Base-by-base conservation (phyloP, 2,888 invertebrate species). In the Drosophila paracracens region DNA sequence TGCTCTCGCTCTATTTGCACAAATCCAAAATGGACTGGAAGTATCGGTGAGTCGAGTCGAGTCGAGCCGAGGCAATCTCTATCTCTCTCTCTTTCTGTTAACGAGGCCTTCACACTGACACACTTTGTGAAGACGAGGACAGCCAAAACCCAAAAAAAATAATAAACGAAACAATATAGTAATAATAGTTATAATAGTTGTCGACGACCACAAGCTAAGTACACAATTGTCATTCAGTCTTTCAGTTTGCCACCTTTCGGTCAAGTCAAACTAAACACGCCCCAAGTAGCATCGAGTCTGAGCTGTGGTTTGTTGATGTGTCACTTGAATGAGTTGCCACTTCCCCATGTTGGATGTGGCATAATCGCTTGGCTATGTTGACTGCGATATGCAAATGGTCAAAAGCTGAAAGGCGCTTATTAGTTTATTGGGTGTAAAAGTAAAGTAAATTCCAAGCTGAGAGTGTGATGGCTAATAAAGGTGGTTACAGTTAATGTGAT, bases 1-100 rank as follows among this genome's bases (percentile, higher is more conserved):
- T 97, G 57, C 93, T 98, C n/a, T 97, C 97, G 50, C 92, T 98
- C 53, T 98, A 97, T 92, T 94, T 98, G 88, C 98, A 98, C 93
- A 97, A 97, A 89, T 97, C 97, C 92, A 97, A 97, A 94, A 92
- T 97, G 88, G 98, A 98, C 92, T 98, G 98, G 98, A 97, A 97
- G 88, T 98, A 97, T 93, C 95, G 96, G 96, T 96, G 91, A 94
- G 94, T 91, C 38, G 25, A 94, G 94, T 91, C 38, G 25, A 13
- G 16, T 4, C 7, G 31, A n/a, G 36, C 0, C 43, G 43, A 40
- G 40, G 10, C 40, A 40, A 40, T 46, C 8, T 48, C 25, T 36
- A 1, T 11, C 43, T n/a, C 43, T n/a, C 11, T 48, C 8, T 27
- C 21, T 36, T 2, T 50, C 10, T 50, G 25, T 16, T 2, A 18